Conservation (phyloP, 2,797 vertebrate species). For the Glyptemys insculpta region DNA sequence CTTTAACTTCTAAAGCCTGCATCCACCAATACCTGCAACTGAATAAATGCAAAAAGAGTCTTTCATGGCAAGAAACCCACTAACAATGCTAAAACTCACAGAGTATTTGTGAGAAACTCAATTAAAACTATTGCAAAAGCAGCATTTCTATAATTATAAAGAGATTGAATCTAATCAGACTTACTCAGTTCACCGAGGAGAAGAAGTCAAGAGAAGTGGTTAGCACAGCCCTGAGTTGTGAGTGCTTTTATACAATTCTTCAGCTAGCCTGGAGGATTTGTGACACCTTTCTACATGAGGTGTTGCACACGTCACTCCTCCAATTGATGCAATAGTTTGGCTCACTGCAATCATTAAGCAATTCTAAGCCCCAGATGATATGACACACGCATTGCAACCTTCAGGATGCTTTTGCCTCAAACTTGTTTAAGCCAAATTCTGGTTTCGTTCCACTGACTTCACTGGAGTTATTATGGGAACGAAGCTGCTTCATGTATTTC, state of each 20-base stretch:
- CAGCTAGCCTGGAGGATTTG: background rate
- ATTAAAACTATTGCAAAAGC: background rate
- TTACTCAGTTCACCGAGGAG: background rate
- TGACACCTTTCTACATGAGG: background rate
- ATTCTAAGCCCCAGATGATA: background rate
- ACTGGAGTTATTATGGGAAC: too few species aligned
- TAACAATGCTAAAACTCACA: background rate
- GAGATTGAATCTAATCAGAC: background rate
- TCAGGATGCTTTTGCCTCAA: background rate
- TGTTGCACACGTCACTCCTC: background rate
- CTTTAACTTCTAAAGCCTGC: background rate
- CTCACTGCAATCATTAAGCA: background rate
- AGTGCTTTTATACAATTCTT: constrained; percentile 10
- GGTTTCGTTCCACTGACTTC: background rate
- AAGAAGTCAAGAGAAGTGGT: background rate
- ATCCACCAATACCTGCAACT: fast-evolving
- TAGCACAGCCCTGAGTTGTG: background rate
- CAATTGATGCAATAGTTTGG: background rate
- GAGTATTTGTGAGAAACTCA: background rate
- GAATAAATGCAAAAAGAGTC: fast-evolving
- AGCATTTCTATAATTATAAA: background rate
- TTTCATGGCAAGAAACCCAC: background rate
- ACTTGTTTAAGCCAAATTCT: background rate
- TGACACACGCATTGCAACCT: background rate
- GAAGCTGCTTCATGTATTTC: background rate